Conservation (phyloP, 2,113 vertebrate species). For the Podarcis muralis region DNA sequence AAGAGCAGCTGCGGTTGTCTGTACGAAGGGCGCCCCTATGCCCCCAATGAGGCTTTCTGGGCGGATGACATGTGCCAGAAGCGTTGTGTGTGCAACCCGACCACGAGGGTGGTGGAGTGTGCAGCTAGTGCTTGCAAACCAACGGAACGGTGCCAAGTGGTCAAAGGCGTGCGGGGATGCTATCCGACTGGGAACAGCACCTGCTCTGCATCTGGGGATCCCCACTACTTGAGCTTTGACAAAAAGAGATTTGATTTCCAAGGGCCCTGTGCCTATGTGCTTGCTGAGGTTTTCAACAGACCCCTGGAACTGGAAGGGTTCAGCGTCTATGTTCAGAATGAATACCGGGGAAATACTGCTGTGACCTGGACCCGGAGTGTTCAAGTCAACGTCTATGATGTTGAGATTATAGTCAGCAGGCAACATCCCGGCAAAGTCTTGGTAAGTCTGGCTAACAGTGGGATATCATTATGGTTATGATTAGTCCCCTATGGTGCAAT, state of each 20-base stretch:
- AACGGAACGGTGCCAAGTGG: slow-evolving; percentile 46
- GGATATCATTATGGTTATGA: background rate
- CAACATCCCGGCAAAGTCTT: slow-evolving; percentile 64
- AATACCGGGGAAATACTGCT: slow-evolving; percentile 72
- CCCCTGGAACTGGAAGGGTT: slow-evolving; percentile 67
- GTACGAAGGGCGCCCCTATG: slow-evolving; percentile 39
- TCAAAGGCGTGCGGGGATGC: slow-evolving; percentile 63
- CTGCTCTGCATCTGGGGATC: slow-evolving; percentile 80
- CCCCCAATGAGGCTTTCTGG: slow-evolving; percentile 53
- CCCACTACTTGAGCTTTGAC: slow-evolving; percentile 83
- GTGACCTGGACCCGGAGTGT: slow-evolving; percentile 79
- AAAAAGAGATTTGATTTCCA: slow-evolving; percentile 80
- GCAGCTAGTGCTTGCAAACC: slow-evolving; percentile 7
- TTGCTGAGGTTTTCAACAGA: slow-evolving; percentile 41
- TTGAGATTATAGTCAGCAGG: slow-evolving; percentile 67
- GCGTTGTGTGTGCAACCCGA: slow-evolving; percentile 56
- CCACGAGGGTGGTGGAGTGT: slow-evolving; percentile 37
- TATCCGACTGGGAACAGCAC: slow-evolving; percentile 53
- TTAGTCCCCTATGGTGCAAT: too few species aligned
- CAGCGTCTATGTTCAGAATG: slow-evolving; percentile 77
- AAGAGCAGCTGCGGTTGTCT: slow-evolving; percentile 59
- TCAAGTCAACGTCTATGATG: slow-evolving; percentile 63
- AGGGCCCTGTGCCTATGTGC: slow-evolving; percentile 80
- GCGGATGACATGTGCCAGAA: background rate
- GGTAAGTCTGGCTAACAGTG: slow-evolving; percentile 66